phyloP scores from a whole-genome alignment of 2,797 vertebrate genomes.

The Meriones psammophilus region DNA sequence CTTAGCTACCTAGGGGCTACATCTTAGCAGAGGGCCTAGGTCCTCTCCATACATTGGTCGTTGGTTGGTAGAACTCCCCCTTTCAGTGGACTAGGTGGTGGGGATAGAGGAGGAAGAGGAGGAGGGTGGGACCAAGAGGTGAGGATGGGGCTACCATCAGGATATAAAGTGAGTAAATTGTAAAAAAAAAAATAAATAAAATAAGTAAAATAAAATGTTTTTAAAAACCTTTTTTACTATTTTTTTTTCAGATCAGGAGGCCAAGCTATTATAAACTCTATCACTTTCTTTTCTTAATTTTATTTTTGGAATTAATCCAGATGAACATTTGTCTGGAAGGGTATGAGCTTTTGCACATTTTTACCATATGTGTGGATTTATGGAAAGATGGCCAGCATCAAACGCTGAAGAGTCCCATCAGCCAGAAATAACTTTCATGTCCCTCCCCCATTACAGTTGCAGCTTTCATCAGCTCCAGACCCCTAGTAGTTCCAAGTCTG shows the following conservation, averaged over 20 bases:
- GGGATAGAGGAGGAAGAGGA: too few species aligned
- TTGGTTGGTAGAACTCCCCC: too few species aligned
- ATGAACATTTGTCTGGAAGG: neutral
- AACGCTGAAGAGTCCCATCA: neutral
- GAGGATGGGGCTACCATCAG: too few species aligned
- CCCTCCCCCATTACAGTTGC: neutral
- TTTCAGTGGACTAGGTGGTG: too few species aligned
- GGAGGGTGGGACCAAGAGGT: too few species aligned
- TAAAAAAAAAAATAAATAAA: too few species aligned
- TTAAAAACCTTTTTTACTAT: too few species aligned
- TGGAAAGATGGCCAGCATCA: neutral
- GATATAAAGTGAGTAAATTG: too few species aligned
- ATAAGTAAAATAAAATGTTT: too few species aligned
- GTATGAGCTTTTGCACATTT: neutral
- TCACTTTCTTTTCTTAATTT: neutral
- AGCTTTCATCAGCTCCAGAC: neutral
- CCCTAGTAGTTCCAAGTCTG: neutral
- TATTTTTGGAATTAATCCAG: neutral
- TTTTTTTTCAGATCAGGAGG: neutral
- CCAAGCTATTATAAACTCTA: neutral
- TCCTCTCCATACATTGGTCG: too few species aligned
- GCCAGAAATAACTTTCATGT: neutral
- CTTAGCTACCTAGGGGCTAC: too few species aligned
- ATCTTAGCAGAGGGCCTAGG: too few species aligned
- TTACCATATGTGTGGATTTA: neutral